phyloP scores from a whole-genome alignment of 2,113 vertebrate species.

The Gymnocephalus cernua region DNA sequence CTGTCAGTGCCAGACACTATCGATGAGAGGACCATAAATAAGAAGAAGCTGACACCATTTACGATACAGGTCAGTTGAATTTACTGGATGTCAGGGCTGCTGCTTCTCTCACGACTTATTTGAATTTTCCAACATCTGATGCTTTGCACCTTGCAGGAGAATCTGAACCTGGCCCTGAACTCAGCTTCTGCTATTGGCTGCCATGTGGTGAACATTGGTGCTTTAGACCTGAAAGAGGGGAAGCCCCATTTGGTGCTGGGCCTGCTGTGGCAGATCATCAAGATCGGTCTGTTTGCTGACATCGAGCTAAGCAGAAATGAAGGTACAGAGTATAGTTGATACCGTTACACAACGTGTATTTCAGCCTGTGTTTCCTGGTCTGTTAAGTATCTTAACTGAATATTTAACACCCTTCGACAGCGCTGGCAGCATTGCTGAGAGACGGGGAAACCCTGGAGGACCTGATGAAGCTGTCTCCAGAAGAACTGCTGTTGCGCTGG shows the following conservation, averaged over 20 bases:
- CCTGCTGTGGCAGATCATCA: constrained; percentile 97
- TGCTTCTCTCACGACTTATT: background rate
- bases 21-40: constrained; percentile 97
- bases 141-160: constrained; percentile 85
- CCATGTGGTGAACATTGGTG: constrained; percentile 97
- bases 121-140: background rate
- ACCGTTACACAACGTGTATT: background rate
- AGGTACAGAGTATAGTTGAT: constrained; percentile 80
- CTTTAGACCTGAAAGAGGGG: constrained; percentile 94
- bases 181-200: constrained; percentile 97
- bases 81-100: background rate
- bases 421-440: constrained; percentile 93
- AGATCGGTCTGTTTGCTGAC: constrained; percentile 96
- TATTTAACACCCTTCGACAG: constrained; percentile 71
- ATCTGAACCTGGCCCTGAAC: constrained; percentile 95
- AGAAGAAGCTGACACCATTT: constrained; percentile 95
- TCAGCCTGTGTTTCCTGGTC: background rate
- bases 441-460: constrained; percentile 97
- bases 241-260: constrained; percentile 96
- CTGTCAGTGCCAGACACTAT: constrained; percentile 97
- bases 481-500: constrained; percentile 97
- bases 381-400: constrained; percentile 38
- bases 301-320: constrained; percentile 98
- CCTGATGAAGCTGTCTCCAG: constrained; percentile 96
- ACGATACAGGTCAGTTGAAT: constrained; percentile 89